A percentile compares a stretch with the other conserved stretches of the same genome.
Conservation (phyloP, 2,888 invertebrate species). For the Sthenelais limicola region DNA sequence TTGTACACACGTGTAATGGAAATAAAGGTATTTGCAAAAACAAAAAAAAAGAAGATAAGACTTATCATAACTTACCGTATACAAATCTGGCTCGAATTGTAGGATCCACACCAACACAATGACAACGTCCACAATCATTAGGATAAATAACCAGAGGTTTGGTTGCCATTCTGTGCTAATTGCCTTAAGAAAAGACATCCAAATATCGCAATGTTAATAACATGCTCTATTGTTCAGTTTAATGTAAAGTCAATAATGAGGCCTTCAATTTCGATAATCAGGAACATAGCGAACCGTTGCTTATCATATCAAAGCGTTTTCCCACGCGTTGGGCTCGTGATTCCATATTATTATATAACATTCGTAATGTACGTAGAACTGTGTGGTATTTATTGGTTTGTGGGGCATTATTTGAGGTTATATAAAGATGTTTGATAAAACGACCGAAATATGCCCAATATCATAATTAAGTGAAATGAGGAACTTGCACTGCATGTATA, state of each 20-base stretch:
- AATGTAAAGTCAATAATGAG: no score
- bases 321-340: no score
- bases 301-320: no score
- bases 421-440: neutral
- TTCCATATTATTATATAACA: no score
- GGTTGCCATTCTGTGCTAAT: conserved; percentile 44
- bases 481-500: neutral
- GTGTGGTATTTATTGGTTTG: neutral
- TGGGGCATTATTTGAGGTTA: neutral
- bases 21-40: neutral
- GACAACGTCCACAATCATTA: conserved; percentile 41
- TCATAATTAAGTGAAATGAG: neutral
- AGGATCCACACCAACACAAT: conserved; percentile 43
- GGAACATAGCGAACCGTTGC: no score
- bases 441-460: neutral
- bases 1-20: no score
- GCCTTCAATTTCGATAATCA: no score
- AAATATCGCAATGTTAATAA: neutral
- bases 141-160: conserved; percentile 44
- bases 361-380: neutral
- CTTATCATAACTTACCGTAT: neutral
- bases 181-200: neutral
- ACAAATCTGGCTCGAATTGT: conserved; percentile 12
- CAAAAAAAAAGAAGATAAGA: neutral
- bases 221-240: no score